These are phyloP conservation scores for Galago senegalensis DNA, from an alignment of 2,797 vertebrate species.

Conservation along the genomic window DNA sequence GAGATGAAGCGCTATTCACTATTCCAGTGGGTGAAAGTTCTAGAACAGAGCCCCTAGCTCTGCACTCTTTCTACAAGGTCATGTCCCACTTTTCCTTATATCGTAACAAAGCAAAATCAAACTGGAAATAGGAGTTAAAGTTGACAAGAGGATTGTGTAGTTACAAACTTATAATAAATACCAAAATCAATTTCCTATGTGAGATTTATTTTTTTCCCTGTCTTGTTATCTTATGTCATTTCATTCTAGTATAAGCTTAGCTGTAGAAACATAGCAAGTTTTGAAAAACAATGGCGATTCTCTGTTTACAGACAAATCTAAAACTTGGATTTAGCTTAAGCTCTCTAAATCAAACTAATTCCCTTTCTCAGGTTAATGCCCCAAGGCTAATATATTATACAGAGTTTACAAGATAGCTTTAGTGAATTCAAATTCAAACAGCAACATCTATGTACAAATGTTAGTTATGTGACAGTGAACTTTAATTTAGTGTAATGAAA, in stretches of 20 bases:
- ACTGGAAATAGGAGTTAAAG: slow-evolving; percentile 73
- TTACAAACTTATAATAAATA: slow-evolving; percentile 79
- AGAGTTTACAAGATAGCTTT: slow-evolving; percentile 63
- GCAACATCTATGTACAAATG: slow-evolving; percentile 25
- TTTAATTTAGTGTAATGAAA: slow-evolving; percentile 60
- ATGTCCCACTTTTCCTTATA: slow-evolving; percentile 10
- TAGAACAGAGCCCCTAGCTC: background rate
- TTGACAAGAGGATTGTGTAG: slow-evolving; percentile 72
- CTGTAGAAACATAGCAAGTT: slow-evolving; percentile 68
- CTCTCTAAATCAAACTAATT: slow-evolving; percentile 80
- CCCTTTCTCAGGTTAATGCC: slow-evolving; percentile 68
- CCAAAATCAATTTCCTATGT: slow-evolving; percentile 74
- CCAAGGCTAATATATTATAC: slow-evolving; percentile 47
- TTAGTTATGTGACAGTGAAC: slow-evolving; percentile 44
- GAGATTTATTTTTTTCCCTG: slow-evolving; percentile 78
- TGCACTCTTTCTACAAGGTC: background rate
- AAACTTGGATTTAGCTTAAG: slow-evolving; percentile 82
- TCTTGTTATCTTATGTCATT: slow-evolving; percentile 75
- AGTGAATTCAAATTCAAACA: slow-evolving; percentile 72
- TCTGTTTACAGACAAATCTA: slow-evolving; percentile 78
- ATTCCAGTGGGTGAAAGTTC: background rate
- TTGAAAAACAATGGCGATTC: slow-evolving; percentile 58
- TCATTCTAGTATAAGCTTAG: slow-evolving; percentile 65
- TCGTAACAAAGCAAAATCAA: slow-evolving; percentile 54
- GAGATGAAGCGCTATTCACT: background rate